Percentiles rank a stretch among this genome's conserved stretches.
These are phyloP conservation scores for Drosophila greeni DNA, from an alignment of 2,888 invertebrate genomes.

Conservation along the genomic window DNA sequence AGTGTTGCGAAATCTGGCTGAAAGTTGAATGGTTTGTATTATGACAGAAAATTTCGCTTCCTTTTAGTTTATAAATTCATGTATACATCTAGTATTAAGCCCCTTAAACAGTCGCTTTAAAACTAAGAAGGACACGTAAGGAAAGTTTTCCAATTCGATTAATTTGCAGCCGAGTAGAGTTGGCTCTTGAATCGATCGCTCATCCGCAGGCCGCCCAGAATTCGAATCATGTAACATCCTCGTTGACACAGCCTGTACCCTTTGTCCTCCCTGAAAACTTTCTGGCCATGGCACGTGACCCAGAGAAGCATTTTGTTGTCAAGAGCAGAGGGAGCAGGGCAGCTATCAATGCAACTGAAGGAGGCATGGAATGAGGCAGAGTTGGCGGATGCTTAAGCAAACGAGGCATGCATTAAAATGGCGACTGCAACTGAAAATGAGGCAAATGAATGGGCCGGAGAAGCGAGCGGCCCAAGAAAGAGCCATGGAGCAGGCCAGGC, in stretches of 20 bases:
- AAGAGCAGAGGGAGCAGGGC: conserved; percentile 31
- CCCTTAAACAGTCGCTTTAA: background rate
- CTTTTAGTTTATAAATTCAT: background rate
- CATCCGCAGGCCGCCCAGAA: conserved; percentile 20
- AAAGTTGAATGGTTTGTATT: background rate
- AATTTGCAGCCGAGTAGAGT: conserved; percentile 12
- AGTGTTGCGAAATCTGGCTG: background rate
- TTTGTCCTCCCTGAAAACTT: conserved; percentile 34
- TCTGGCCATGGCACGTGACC: conserved; percentile 50
- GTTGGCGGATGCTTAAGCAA: conserved; percentile 47
- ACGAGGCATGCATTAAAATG: conserved; percentile 60
- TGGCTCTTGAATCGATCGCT: conserved; percentile 24
- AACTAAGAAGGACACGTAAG: conserved; percentile 1
- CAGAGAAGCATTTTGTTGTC: conserved; percentile 23
- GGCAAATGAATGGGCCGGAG: conserved; percentile 60
- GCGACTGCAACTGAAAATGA: conserved; percentile 66
- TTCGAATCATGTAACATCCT: conserved; percentile 32
- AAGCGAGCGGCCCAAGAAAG: conserved; percentile 43
- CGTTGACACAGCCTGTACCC: conserved; percentile 23
- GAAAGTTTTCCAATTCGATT: conserved; percentile 17
- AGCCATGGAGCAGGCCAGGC: conserved; percentile 19
- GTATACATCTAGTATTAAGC: background rate
- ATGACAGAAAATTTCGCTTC: background rate
- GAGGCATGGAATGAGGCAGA: conserved; percentile 1
- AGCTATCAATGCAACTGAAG: conserved; percentile 44